Base-by-base conservation (phyloP, 1,140 invertebrate genomes). In the Drosophila parvula region DNA sequence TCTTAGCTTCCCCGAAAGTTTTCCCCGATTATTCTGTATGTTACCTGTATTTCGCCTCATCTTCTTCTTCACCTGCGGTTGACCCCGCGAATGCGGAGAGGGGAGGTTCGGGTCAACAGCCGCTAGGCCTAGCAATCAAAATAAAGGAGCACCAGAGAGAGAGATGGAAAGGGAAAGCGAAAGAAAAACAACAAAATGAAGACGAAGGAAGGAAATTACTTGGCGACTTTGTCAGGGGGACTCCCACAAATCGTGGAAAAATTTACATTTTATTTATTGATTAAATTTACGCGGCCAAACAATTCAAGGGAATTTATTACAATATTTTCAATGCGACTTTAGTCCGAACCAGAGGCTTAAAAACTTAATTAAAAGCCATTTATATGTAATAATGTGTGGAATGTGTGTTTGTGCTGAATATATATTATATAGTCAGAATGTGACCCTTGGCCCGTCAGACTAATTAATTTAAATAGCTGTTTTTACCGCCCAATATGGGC, bases 281-380 rank as follows among this genome's bases (percentile, higher is more conserved):
- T 71, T 70, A 50, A 71, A 70, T 41, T 59, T 59, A 30, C n/a
- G 18, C 28, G 12, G n/a, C 27, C 45, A 53, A 53, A 69, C 47
- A 51, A 67, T 53, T 47, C 28, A 28, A 28, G 18, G 3, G 27
- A 65, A 67, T 68, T 68, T 43, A 69, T 67, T 67, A 28, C 61
- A 65, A 65, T 36, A 67, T 68, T 30, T 38, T 36, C 22, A 36
- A 14, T 32, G 14, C 28, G 36, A 65, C 59, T 40, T 50, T 48
- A 11, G 44, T 27, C n/a, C 10, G 22, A 32, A 40, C 16, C 63
- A 11, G 22, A 4, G 34, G 41, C 41, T 74, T 38, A 65, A 74
- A 75, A 74, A 56, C 22, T 36, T 75, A 75, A 75, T 75, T 75
- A 50, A 74, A 74, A 30, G 41, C 43, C 69, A 48, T 63, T 12